A percentile compares a stretch with the other conserved stretches of the same genome.
These are phyloP conservation scores for Rhincodon typus DNA, from an alignment of 2,797 vertebrate species.

Conservation along the genomic window DNA sequence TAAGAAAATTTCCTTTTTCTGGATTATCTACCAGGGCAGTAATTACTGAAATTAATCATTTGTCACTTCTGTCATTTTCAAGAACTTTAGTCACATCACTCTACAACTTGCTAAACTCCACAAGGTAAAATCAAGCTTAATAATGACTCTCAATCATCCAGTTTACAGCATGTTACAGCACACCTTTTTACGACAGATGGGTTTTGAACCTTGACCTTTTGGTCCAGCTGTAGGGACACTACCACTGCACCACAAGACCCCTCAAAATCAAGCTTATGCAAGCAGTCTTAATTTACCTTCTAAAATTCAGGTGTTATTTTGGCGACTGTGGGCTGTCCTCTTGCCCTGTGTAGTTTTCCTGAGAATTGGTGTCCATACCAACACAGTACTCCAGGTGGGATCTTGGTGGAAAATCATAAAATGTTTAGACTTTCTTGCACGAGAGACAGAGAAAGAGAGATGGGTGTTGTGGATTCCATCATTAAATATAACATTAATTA, in stretches of 20 bases:
- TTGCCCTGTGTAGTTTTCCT: background rate
- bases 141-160: too few relatives aligned
- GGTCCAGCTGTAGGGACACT: too few relatives aligned
- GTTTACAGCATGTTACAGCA: too few relatives aligned
- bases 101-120: background rate
- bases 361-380: background rate
- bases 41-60: background rate
- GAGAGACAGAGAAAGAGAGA: background rate
- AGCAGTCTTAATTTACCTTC: background rate
- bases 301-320: background rate
- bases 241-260: too few relatives aligned
- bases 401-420: background rate
- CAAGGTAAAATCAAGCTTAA: background rate
- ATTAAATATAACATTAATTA: background rate
- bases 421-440: background rate
- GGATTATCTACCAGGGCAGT: background rate
- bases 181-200: too few relatives aligned
- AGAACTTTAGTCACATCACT: background rate
- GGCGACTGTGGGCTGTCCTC: background rate
- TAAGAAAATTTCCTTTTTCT: background rate
- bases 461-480: background rate
- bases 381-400: background rate
- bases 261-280: background rate
- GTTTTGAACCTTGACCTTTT: too few relatives aligned
- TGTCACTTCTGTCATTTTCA: background rate